Conservation (phyloP, 2,113 vertebrate species). For the Fregata magnificens region DNA sequence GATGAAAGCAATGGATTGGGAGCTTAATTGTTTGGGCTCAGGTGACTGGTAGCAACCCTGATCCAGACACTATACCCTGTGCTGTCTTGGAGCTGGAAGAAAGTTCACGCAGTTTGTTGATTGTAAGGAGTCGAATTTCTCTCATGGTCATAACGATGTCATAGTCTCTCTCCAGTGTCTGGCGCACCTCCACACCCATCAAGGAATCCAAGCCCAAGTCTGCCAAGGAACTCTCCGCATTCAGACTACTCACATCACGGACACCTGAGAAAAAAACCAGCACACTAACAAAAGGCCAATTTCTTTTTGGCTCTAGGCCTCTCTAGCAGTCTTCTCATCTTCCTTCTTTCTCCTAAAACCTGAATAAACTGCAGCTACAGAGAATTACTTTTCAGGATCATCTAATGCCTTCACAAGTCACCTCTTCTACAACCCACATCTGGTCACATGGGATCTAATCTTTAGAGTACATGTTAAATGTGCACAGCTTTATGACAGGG, state of each 20-base stretch:
- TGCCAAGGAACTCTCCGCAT: conserved; percentile 83
- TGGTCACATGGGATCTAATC: background rate
- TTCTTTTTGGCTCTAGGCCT: background rate
- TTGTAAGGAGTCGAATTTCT: conserved; percentile 88
- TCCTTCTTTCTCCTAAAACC: background rate
- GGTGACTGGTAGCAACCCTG: background rate
- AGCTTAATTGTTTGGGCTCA: background rate
- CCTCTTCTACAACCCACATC: background rate
- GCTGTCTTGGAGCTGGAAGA: conserved; percentile 55
- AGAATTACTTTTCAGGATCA: background rate
- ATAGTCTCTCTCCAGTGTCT: conserved; percentile 89
- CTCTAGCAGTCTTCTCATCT: background rate
- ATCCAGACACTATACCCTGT: conserved; percentile 63
- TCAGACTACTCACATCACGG: conserved; percentile 83
- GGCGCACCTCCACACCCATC: conserved; percentile 97
- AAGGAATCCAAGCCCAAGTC: conserved; percentile 94
- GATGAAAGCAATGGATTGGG: background rate
- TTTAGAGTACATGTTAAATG: background rate
- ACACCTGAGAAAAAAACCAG: conserved; percentile 76
- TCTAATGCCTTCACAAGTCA: background rate
- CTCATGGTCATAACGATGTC: conserved; percentile 89
- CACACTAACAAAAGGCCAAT: background rate
- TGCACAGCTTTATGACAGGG: background rate
- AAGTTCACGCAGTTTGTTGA: conserved; percentile 86
- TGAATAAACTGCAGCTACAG: background rate